Base-by-base conservation (phyloP, 2,113 vertebrate genomes). In the Rhinolophus sinicus region DNA sequence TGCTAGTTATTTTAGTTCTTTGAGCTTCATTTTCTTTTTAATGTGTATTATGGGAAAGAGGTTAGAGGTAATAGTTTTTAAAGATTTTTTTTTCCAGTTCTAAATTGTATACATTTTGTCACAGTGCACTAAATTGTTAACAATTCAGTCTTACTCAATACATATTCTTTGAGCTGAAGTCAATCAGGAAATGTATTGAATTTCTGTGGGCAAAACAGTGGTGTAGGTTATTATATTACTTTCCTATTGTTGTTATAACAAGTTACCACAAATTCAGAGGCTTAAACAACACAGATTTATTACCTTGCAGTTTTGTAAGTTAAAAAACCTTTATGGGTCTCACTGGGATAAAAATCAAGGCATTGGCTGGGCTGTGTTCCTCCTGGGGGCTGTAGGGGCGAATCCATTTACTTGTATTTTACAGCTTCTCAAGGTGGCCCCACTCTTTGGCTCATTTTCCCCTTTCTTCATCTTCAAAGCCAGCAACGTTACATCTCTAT, bases 71-170 rank as follows among this genome's bases (percentile, higher is more conserved):
- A 16, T 58, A 18, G 81, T 19, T 83, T 92, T 65, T 19, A 77
- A 84, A 54, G 40, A 4, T 52, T 54, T 67, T 58, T 67, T 58
- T 83, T 58, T n/a, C 26, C 30, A 47, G 35, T 18, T 54, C 18
- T 38, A 87, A 78, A 60, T 75, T 67, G 2, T 21, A 47, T 13
- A 44, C 33, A 65, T 75, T 83, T 89, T 86, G 75, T 65, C 44
- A 73, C 4, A 67, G 35, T 70, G 67, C 33, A 62, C 65, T 89
- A n/a, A 35, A 33, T 28, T 60, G 52, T 58, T 87, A 94, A n/a
- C 24, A 75, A 89, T 89, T 87, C 64, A 50, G 0, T 87, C 82
- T 96, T 92, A 54, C 22, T 94, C 44, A 60, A 40, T 78, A 88
- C 58, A 69, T 67, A 47, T 50, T 67, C 52, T 84, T 75, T 65